These are phyloP conservation scores for Nasonia vitripennis DNA, from an alignment of 1,140 invertebrate genomes.

Conservation along the genomic window DNA sequence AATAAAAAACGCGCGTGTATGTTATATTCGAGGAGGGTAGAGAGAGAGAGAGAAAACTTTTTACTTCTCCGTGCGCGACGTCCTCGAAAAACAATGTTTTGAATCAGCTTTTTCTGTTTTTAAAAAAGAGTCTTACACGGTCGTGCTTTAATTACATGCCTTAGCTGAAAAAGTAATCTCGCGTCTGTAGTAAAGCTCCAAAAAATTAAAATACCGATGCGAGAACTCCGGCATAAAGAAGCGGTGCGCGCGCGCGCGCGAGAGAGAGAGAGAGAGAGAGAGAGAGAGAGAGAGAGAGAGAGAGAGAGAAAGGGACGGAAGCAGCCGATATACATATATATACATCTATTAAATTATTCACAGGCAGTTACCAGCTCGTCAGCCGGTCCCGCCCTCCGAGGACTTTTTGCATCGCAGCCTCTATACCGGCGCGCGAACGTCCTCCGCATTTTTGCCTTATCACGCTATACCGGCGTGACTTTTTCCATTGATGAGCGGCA, in stretches of 20 bases:
- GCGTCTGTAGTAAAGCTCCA: too few species aligned
- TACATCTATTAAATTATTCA: constrained; percentile 65
- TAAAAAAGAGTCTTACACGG: background rate
- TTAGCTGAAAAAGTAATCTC: too few species aligned
- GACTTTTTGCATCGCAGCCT: constrained; percentile 53
- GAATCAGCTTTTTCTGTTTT: too few species aligned
- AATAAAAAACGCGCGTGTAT: background rate
- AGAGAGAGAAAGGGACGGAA: background rate
- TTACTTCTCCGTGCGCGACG: too few species aligned
- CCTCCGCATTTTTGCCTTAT: constrained; percentile 20
- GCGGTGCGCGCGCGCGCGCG: too few species aligned
- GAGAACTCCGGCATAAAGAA: too few species aligned
- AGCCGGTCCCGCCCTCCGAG: constrained; percentile 56
- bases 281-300: background rate
- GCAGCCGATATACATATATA: constrained; percentile 52
- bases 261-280: too few species aligned
- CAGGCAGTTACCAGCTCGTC: constrained; percentile 66
- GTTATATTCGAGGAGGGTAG: too few species aligned
- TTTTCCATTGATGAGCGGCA: background rate
- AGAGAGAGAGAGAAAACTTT: too few species aligned
- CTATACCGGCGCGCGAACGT: background rate
- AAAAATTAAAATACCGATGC: too few species aligned
- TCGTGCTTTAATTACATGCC: too few species aligned
- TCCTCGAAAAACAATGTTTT: too few species aligned
- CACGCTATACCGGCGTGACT: background rate